These are phyloP conservation scores for Sarcoramphus papa DNA, from an alignment of 2,797 vertebrate genomes.

Conservation along the genomic window DNA sequence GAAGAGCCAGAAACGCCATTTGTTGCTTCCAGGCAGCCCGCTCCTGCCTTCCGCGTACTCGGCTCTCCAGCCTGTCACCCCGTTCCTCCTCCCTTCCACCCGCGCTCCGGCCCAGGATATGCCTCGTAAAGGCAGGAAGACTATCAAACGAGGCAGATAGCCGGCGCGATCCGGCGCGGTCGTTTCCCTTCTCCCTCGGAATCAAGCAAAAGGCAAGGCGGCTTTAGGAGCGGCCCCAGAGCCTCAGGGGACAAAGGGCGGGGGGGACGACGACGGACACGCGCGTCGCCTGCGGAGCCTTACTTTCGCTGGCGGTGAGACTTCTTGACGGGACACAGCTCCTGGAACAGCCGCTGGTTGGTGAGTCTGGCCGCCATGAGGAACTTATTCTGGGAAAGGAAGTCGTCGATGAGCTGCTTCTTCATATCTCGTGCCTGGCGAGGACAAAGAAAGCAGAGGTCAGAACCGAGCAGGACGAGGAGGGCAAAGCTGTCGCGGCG, in stretches of 20 bases:
- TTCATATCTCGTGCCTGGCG: slow-evolving; percentile 90
- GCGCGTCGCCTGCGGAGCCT: background rate
- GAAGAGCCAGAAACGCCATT: background rate
- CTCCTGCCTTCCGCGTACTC: background rate
- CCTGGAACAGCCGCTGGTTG: slow-evolving; percentile 92
- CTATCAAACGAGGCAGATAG: fast-evolving
- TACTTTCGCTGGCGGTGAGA: slow-evolving; percentile 95
- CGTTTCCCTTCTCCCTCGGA: background rate
- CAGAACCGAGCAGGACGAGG: background rate
- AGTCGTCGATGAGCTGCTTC: slow-evolving; percentile 92
- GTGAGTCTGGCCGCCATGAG: slow-evolving; percentile 88
- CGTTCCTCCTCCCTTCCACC: background rate
- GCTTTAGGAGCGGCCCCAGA: background rate
- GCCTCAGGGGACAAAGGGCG: background rate
- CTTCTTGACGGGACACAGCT: slow-evolving; percentile 93
- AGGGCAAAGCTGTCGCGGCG: background rate
- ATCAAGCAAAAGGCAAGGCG: background rate
- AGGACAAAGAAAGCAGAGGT: background rate
- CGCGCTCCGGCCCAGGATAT: background rate
- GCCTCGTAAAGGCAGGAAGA: background rate
- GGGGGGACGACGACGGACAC: too few relatives aligned
- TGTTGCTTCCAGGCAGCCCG: too few relatives aligned
- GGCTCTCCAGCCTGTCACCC: background rate
- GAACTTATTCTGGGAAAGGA: slow-evolving; percentile 93
- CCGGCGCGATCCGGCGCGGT: background rate